Evolutionary conservation across 2,797 vertebrate genomes (phyloP).

Genomic region (Perodicticus potto): DNA sequence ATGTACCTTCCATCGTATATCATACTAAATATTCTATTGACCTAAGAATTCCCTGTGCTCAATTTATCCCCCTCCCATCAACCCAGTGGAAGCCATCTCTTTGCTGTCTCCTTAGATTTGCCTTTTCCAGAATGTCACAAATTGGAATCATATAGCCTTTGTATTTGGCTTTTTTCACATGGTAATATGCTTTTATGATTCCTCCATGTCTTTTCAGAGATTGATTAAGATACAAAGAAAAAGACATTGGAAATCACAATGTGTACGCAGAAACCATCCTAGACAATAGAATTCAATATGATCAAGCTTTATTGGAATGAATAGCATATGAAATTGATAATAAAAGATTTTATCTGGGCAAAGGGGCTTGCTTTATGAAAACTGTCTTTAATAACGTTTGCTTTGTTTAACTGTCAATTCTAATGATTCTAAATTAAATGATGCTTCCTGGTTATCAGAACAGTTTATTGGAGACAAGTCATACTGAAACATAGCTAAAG

Average conservation of each 20-base stretch:
- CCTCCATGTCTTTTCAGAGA: background rate
- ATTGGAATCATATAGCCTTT: background rate
- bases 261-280: background rate
- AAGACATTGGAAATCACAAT: background rate
- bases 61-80: accelerated
- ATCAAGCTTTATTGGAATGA: background rate
- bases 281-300: background rate
- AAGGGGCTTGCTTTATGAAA: background rate
- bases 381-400: background rate
- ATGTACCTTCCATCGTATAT: background rate
- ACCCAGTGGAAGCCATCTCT: background rate
- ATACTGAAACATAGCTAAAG: background rate
- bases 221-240: background rate
- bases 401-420: constrained; percentile 51
- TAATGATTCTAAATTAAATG: constrained; percentile 24
- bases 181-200: background rate
- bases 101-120: background rate
- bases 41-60: background rate
- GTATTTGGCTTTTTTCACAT: background rate
- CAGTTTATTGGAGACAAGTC: background rate
- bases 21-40: background rate
- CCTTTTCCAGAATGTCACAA: background rate
- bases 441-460: background rate
- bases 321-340: background rate
- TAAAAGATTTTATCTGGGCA: background rate